phyloP scores from a whole-genome alignment of 2,888 invertebrate genomes.

The Sphaeridia pumilis region DNA sequence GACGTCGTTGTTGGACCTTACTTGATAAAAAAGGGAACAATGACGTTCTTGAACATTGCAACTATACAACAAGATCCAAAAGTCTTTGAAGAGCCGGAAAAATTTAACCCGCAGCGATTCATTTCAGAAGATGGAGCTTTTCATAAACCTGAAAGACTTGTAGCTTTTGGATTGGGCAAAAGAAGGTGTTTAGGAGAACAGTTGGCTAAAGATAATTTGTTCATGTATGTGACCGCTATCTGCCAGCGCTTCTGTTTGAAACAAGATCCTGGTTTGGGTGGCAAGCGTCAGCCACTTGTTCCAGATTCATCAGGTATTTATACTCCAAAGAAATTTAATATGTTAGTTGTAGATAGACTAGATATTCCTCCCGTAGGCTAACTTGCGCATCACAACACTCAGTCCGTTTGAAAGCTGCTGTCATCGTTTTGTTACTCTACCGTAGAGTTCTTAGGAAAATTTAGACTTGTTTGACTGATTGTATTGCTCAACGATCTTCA shows the following conservation, averaged over 20 bases:
- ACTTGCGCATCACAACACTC: too few species aligned
- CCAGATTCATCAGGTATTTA: neutral
- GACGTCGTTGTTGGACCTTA: neutral
- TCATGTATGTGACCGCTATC: neutral
- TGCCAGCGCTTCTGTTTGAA: neutral
- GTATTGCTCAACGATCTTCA: too few species aligned
- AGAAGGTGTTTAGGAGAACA: constrained; percentile 1
- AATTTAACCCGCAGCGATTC: constrained; percentile 1
- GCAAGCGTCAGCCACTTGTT: neutral
- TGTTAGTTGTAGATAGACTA: neutral
- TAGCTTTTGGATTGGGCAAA: neutral
- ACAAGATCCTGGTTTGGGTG: neutral
- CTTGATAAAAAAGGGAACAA: neutral
- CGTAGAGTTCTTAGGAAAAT: too few species aligned
- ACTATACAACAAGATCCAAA: neutral
- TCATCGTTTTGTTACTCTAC: too few species aligned
- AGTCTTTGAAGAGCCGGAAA: constrained; percentile 3
- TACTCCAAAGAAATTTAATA: neutral
- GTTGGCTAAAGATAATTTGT: constrained; percentile 3
- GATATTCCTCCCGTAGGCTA: too few species aligned
- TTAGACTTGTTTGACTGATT: too few species aligned
- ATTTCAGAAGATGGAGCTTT: neutral
- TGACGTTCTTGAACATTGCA: neutral
- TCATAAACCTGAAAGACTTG: neutral
- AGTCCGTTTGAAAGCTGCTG: too few species aligned